Conservation (phyloP, 1,140 invertebrate species). For the Psilanteris sp. region DNA sequence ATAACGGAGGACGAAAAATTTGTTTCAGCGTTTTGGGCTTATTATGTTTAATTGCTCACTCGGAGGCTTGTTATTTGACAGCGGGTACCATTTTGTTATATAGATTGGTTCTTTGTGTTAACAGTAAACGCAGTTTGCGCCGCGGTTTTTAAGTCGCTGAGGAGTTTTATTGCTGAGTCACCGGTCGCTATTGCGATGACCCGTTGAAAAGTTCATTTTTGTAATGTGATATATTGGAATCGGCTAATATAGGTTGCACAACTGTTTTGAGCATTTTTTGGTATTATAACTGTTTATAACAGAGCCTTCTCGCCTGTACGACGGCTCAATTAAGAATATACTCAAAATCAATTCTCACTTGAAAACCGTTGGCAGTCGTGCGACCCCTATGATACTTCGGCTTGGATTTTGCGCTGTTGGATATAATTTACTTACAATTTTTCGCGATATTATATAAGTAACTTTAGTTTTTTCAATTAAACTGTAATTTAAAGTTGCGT, state of each 20-base stretch:
- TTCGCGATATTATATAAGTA: too few relatives aligned
- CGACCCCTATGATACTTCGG: too few relatives aligned
- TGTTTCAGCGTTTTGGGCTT: background rate
- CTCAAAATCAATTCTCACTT: too few relatives aligned
- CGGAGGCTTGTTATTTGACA: slow-evolving; percentile 26
- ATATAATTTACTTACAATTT: too few relatives aligned
- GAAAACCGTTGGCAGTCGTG: too few relatives aligned
- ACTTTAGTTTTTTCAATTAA: too few relatives aligned
- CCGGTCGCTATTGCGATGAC: slow-evolving; percentile 30
- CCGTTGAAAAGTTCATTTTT: slow-evolving; percentile 39
- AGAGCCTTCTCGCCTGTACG: too few relatives aligned
- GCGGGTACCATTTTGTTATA: slow-evolving; percentile 18
- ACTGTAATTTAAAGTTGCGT: too few relatives aligned
- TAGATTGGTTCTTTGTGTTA: slow-evolving; percentile 33
- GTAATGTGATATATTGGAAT: slow-evolving; percentile 5
- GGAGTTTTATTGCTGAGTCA: slow-evolving; percentile 36
- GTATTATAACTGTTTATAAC: background rate
- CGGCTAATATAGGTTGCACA: slow-evolving; percentile 12
- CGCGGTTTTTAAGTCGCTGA: slow-evolving; percentile 3
- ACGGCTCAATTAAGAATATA: too few relatives aligned
- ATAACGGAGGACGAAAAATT: background rate
- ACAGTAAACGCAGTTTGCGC: slow-evolving; percentile 18
- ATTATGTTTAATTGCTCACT: slow-evolving; percentile 27
- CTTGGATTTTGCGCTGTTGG: too few relatives aligned
- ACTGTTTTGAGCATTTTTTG: slow-evolving; percentile 16